A percentile compares a stretch with the other conserved stretches of the same genome.
Evolutionary conservation across 2,113 vertebrate species (phyloP).

Genomic region (Saccopteryx leptura): DNA sequence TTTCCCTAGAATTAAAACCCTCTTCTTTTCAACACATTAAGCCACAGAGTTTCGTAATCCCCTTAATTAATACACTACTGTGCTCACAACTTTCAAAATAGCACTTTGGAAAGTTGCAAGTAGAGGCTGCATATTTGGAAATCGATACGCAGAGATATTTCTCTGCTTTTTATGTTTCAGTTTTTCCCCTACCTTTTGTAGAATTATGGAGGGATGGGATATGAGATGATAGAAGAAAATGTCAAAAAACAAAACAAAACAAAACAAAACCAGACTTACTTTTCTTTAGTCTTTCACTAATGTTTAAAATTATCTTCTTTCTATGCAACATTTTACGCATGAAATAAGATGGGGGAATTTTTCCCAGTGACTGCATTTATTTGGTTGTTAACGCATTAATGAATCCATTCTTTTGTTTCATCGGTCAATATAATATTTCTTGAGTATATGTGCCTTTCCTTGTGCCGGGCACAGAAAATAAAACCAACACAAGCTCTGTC

Average conservation of each 20-base stretch:
- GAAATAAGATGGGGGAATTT: not conserved
- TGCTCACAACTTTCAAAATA: conserved; percentile 46
- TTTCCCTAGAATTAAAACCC: conserved; percentile 64
- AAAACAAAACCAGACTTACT: not conserved
- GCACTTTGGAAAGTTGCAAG: conserved; percentile 56
- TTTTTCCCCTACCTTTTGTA: not conserved
- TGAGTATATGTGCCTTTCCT: not conserved
- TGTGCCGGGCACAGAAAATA: not conserved
- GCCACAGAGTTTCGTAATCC: conserved; percentile 52
- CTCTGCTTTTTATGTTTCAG: not conserved
- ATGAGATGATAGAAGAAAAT: not conserved
- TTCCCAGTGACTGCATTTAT: not conserved
- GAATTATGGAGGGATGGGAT: not conserved
- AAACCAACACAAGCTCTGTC: not conserved
- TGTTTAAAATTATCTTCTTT: not conserved
- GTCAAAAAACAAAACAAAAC: not conserved
- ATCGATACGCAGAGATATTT: not conserved
- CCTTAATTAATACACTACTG: conserved; percentile 67
- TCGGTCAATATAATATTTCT: not conserved
- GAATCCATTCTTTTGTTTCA: not conserved
- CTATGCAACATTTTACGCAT: not conserved
- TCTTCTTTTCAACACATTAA: conserved; percentile 57
- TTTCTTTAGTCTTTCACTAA: conserved; percentile 7
- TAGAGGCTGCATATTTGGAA: conserved; percentile 29
- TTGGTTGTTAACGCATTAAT: not conserved